Percentiles rank a stretch among this genome's conserved stretches.
Conservation (phyloP, 1,140 invertebrate genomes). For the Fopius arisanus region DNA sequence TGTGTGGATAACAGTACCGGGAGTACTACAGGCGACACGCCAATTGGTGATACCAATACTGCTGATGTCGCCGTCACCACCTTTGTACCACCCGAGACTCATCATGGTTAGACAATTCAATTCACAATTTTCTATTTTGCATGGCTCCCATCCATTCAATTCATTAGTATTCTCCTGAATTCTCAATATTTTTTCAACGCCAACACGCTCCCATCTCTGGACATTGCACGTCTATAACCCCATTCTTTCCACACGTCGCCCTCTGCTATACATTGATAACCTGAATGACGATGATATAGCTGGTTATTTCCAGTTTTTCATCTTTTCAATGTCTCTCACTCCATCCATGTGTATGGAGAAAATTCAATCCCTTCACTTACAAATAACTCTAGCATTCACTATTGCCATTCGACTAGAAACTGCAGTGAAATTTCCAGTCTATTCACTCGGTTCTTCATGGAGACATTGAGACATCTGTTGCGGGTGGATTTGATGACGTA, state of each 20-base stretch:
- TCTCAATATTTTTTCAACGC: neutral
- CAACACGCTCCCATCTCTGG: neutral
- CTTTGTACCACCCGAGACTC: constrained; percentile 58
- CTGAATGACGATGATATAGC: constrained; percentile 14
- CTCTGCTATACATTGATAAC: constrained; percentile 20
- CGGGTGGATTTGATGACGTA: too few species aligned
- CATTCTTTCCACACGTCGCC: constrained; percentile 16
- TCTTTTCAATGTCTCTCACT: neutral
- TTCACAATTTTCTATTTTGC: neutral
- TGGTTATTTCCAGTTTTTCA: neutral
- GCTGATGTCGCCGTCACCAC: constrained; percentile 43
- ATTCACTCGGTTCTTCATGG: too few species aligned
- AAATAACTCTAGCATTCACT: too few species aligned
- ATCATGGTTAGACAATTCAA: constrained; percentile 55
- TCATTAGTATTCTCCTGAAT: neutral
- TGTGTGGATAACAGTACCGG: constrained; percentile 35
- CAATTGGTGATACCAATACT: constrained; percentile 36
- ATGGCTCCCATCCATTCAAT: neutral
- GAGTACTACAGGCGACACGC: constrained; percentile 47
- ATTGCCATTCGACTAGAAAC: too few species aligned
- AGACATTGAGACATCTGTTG: too few species aligned
- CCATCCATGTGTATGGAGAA: too few species aligned
- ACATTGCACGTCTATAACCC: constrained; percentile 20
- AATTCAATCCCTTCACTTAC: too few species aligned
- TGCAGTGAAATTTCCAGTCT: too few species aligned